Percentiles rank a stretch among this genome's conserved stretches.
Conservation (phyloP, 1,140 invertebrate species). For the Cherax destructor region DNA sequence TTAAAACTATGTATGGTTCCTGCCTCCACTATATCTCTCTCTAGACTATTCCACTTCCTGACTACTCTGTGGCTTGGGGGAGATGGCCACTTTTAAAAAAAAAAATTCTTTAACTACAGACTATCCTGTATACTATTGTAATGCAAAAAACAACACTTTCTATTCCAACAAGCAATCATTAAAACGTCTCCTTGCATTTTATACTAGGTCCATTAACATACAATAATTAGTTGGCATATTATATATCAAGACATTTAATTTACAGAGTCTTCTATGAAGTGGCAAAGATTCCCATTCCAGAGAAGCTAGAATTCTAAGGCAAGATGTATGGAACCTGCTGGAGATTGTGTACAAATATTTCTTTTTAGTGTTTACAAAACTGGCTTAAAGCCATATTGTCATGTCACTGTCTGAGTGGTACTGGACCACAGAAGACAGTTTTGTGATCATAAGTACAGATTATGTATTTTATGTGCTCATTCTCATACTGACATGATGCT, state of each 20-base stretch:
- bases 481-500: background rate
- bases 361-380: background rate
- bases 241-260: constrained; percentile 70
- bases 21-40: no score
- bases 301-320: constrained; percentile 76
- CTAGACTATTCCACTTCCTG: no score
- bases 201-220: no score
- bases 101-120: no score
- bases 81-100: no score
- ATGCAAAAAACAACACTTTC: background rate
- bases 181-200: no score
- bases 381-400: background rate
- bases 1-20: no score
- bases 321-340: background rate
- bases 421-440: background rate
- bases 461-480: background rate
- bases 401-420: background rate
- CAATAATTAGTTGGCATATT: background rate
- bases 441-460: background rate
- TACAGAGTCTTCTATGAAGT: constrained; percentile 87
- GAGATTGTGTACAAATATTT: constrained; percentile 52
- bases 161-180: no score
- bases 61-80: no score
- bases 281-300: constrained; percentile 77
- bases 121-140: background rate